Conservation (phyloP, 2,113 vertebrate genomes). For the Erinaceus europaeus region DNA sequence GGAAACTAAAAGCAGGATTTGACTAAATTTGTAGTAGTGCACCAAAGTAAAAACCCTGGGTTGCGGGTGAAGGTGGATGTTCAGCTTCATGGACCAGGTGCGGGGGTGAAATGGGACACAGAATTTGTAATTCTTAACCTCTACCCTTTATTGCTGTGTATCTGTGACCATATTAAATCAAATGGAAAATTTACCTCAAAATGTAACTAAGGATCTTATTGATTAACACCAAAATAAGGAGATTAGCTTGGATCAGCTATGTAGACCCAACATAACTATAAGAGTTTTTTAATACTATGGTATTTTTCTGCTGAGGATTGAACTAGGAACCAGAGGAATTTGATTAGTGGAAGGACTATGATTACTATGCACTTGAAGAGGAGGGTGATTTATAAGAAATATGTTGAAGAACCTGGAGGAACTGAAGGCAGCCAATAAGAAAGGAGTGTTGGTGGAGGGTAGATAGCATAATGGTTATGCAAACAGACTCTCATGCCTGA, state of each 20-base stretch:
- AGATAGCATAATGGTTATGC: too few species aligned
- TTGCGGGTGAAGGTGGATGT: too few species aligned
- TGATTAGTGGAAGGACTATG: too few species aligned
- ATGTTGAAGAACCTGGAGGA: neutral
- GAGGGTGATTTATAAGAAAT: neutral
- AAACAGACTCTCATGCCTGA: too few species aligned
- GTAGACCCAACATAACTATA: neutral
- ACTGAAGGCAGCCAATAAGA: neutral
- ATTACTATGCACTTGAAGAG: too few species aligned
- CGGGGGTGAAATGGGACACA: too few species aligned
- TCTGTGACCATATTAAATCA: neutral
- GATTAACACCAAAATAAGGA: neutral
- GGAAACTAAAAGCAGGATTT: too few species aligned
- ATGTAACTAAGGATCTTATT: neutral
- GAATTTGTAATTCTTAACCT: neutral
- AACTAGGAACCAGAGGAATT: neutral
- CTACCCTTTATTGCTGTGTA: fast-evolving
- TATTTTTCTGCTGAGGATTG: neutral
- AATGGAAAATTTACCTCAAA: neutral
- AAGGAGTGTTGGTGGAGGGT: too few species aligned
- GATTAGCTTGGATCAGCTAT: neutral
- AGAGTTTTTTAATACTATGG: neutral
- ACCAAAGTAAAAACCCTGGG: too few species aligned
- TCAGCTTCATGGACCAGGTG: too few species aligned
- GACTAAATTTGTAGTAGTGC: too few species aligned